These are phyloP conservation scores for Chrysolina haemoptera DNA, from an alignment of 2,888 invertebrate species.

Conservation along the genomic window DNA sequence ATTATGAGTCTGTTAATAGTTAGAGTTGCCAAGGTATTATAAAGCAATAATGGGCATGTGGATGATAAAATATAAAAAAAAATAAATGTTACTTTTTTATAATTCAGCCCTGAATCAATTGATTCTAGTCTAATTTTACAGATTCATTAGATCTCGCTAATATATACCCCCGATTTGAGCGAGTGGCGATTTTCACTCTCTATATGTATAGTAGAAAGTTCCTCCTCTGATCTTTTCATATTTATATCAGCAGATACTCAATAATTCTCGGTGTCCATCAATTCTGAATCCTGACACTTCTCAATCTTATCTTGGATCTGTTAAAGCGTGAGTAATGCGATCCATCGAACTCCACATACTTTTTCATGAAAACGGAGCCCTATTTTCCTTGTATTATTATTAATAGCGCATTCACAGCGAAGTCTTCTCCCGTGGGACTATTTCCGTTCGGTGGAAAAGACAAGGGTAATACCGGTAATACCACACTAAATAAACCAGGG, in stretches of 20 bases:
- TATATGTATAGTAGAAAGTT: background rate
- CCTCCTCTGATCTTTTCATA: background rate
- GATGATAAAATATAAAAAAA: too few species aligned
- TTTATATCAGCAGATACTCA: background rate
- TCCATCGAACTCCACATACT: slow-evolving; percentile 30
- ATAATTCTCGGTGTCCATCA: slow-evolving; percentile 19
- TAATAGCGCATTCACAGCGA: slow-evolving; percentile 47
- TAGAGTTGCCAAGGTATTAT: too few species aligned
- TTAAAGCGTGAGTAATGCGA: slow-evolving; percentile 21
- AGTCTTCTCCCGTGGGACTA: slow-evolving; percentile 52
- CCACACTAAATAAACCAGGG: slow-evolving; percentile 63
- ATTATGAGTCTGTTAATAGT: too few species aligned
- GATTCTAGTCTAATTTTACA: too few species aligned
- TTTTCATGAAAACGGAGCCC: slow-evolving; percentile 37
- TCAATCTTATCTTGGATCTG: slow-evolving; percentile 12
- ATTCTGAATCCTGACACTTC: slow-evolving; percentile 21
- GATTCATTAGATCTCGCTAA: too few species aligned
- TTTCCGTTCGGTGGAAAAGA: slow-evolving; percentile 52
- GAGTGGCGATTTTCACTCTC: too few species aligned
- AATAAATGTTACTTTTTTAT: too few species aligned
- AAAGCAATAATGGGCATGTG: too few species aligned
- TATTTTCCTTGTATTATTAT: slow-evolving; percentile 41
- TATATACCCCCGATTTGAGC: too few species aligned
- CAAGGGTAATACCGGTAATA: slow-evolving; percentile 58
- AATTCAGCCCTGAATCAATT: too few species aligned